These are phyloP conservation scores for Pandemis cinnamomeana DNA, from an alignment of 2,888 invertebrate species.

Conservation along the genomic window DNA sequence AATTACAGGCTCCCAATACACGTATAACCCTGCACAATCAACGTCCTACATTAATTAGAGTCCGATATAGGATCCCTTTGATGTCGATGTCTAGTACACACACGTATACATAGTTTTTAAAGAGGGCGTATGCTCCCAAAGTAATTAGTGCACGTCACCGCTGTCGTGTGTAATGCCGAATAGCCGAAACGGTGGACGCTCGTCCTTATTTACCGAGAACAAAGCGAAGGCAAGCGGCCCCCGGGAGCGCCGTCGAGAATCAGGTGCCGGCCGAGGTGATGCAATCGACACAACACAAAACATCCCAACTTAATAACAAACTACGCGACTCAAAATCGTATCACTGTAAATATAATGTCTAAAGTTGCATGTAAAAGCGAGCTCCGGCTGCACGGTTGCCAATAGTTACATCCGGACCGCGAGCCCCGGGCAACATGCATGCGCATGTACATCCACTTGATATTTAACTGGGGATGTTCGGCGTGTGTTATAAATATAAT, in stretches of 20 bases:
- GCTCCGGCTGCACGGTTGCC: conserved; percentile 51
- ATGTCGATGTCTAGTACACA: conserved; percentile 19
- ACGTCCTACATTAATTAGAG: conserved; percentile 45
- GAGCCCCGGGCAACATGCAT: conserved; percentile 50
- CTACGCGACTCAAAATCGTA: conserved; percentile 48
- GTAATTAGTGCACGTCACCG: conserved; percentile 60
- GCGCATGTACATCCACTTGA: conserved; percentile 45
- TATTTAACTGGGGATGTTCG: conserved; percentile 33
- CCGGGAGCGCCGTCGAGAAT: conserved; percentile 52
- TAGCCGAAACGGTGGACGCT: conserved; percentile 50
- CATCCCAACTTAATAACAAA: conserved; percentile 25
- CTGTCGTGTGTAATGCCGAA: conserved; percentile 53
- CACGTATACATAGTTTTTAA: conserved; percentile 36
- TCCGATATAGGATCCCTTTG: conserved; percentile 42
- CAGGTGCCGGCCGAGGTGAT: conserved; percentile 59
- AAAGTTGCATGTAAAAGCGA: conserved; percentile 19
- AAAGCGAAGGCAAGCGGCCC: conserved; percentile 53
- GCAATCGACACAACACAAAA: conserved; percentile 51
- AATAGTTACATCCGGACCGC: conserved; percentile 60
- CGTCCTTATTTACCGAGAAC: conserved; percentile 56
- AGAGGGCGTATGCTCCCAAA: conserved; percentile 49
- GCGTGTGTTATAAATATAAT: conserved; percentile 19
- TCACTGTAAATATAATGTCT: conserved; percentile 43
- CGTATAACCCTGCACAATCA: conserved; percentile 43
- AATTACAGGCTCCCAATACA: conserved; percentile 41